A percentile compares a stretch with the other conserved stretches of the same genome.
phyloP scores from a whole-genome alignment of 2,888 invertebrate genomes.

The Hypena proboscidalis region DNA sequence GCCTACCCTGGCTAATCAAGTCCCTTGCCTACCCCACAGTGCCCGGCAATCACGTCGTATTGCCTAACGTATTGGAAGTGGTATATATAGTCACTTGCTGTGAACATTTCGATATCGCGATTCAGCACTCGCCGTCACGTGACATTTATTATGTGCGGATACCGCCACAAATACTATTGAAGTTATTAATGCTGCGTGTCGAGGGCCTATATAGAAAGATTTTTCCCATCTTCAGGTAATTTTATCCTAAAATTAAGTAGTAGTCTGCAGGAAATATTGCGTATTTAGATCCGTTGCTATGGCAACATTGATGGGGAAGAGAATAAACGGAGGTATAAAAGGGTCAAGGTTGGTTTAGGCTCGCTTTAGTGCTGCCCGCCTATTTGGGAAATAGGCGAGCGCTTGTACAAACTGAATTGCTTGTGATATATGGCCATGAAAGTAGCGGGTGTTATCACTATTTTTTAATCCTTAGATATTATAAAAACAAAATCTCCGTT shows the following conservation, averaged over 20 bases:
- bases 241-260: too few species aligned
- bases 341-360: conserved; percentile 47
- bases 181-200: too few species aligned
- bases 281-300: conserved; percentile 23
- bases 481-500: too few species aligned
- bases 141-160: too few species aligned
- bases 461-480: too few species aligned
- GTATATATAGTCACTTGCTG: too few species aligned
- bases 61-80: too few species aligned
- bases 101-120: too few species aligned
- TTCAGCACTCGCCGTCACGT: too few species aligned
- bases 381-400: conserved; percentile 47
- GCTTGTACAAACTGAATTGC: conserved; percentile 45
- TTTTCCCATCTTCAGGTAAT: too few species aligned
- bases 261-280: conserved; percentile 15
- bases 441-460: conserved; percentile 9
- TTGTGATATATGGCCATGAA: conserved; percentile 27
- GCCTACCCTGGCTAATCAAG: conserved; percentile 92
- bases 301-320: conserved; percentile 27
- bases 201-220: too few species aligned
- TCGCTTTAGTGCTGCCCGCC: conserved; percentile 43
- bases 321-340: conserved; percentile 36
- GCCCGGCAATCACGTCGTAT: conserved; percentile 83
- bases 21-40: conserved; percentile 85
- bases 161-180: too few species aligned